phyloP scores from a whole-genome alignment of 1,140 invertebrate species.

The Drosophila oshimai region DNA sequence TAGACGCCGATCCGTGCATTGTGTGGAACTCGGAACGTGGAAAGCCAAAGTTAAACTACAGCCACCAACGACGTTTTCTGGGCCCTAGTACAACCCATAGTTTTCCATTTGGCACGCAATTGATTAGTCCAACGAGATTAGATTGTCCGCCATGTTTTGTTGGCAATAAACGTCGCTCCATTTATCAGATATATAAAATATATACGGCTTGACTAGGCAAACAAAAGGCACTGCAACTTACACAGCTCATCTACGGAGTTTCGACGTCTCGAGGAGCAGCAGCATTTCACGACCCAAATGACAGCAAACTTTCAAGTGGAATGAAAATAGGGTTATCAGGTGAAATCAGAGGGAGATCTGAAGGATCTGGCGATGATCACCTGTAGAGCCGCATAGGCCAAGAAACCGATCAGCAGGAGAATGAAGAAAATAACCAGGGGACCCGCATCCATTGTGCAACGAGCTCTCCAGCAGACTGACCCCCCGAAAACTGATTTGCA shows the following conservation, averaged over 20 bases:
- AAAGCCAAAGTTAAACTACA: conserved; percentile 25
- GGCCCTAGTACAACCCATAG: conserved; percentile 15
- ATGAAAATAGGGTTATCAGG: neutral
- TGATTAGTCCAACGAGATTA: conserved; percentile 30
- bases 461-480: conserved; percentile 52
- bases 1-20: conserved; percentile 2
- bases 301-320: conserved; percentile 45
- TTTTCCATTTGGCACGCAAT: conserved; percentile 27
- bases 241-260: conserved; percentile 8
- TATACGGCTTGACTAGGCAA: neutral
- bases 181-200: conserved; percentile 28
- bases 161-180: conserved; percentile 15
- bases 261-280: conserved; percentile 16
- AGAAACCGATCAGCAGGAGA: conserved; percentile 42
- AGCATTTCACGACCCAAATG: conserved; percentile 45
- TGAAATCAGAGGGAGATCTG: too few relatives aligned
- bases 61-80: conserved; percentile 22
- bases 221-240: conserved; percentile 13
- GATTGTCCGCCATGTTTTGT: conserved; percentile 37
- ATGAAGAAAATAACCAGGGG: conserved; percentile 33
- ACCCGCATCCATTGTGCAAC: conserved; percentile 46
- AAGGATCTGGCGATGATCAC: conserved; percentile 20
- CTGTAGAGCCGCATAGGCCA: conserved; percentile 47
- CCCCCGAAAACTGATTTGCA: conserved; percentile 29
- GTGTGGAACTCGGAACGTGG: neutral